Percentiles rank a stretch among this genome's conserved stretches.
phyloP scores from a whole-genome alignment of 2,888 invertebrate species.

The Noctua janthina region DNA sequence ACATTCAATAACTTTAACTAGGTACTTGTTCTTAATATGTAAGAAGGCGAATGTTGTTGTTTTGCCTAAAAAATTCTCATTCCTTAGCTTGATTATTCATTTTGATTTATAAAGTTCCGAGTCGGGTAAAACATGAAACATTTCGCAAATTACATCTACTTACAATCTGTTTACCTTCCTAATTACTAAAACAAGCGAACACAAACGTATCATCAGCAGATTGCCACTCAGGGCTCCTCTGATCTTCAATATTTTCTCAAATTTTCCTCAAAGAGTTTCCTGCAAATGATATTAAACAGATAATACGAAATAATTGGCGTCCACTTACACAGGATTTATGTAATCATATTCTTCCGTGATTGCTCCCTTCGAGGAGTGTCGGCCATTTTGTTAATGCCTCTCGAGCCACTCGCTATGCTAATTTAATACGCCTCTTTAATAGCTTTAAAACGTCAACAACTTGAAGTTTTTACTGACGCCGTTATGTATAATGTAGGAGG shows the following conservation, averaged over 20 bases:
- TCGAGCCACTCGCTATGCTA: slow-evolving; percentile 74
- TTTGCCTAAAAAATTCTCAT: background rate
- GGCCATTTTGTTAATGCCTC: slow-evolving; percentile 71
- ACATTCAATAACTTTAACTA: background rate
- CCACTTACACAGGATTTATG: slow-evolving; percentile 68
- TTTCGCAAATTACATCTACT: slow-evolving; percentile 27
- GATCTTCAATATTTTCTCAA: slow-evolving; percentile 45
- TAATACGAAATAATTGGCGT: slow-evolving; percentile 64
- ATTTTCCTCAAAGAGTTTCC: slow-evolving; percentile 34
- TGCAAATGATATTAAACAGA: slow-evolving; percentile 58
- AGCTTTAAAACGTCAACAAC: slow-evolving; percentile 76
- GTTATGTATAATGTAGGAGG: slow-evolving; percentile 28
- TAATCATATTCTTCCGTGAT: slow-evolving; percentile 61
- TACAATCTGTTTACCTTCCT: slow-evolving; percentile 11
- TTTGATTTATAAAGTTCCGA: background rate
- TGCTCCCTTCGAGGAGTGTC: slow-evolving; percentile 52
- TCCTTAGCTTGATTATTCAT: background rate
- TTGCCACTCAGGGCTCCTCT: slow-evolving; percentile 11
- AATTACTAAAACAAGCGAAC: slow-evolving; percentile 27
- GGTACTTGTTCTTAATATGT: background rate
- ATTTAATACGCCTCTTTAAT: slow-evolving; percentile 74
- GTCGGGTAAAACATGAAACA: background rate
- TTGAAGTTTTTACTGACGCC: slow-evolving; percentile 56
- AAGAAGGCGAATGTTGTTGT: background rate
- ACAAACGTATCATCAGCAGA: slow-evolving; percentile 10